Evolutionary conservation across 2,797 vertebrate genomes (phyloP).

Genomic region (Fistularia tabacaria): DNA sequence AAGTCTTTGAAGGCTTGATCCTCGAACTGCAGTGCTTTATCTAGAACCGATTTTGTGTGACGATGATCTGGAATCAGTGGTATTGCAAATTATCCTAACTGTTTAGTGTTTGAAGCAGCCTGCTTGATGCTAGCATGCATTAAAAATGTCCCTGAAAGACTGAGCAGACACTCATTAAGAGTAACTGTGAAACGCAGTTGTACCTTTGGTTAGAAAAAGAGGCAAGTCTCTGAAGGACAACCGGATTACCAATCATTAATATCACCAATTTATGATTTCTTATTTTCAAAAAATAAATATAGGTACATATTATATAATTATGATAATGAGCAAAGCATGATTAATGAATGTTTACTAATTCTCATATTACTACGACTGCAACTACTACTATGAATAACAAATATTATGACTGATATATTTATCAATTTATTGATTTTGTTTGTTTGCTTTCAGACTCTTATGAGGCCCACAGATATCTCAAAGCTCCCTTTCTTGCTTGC

Average conservation of each 20-base stretch:
- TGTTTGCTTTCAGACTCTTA: too few species aligned
- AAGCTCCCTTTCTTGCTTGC: too few species aligned
- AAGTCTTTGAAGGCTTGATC: too few species aligned
- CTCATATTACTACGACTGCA: too few species aligned
- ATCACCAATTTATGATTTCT: too few species aligned
- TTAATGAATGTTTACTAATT: constrained; percentile 70
- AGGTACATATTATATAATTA: too few species aligned
- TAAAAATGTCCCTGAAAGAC: constrained; percentile 48
- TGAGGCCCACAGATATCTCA: too few species aligned
- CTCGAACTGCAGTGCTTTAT: too few species aligned
- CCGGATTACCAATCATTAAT: constrained; percentile 7
- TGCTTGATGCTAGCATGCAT: constrained; percentile 46
- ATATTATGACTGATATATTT: too few species aligned
- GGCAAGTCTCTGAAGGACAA: constrained; percentile 9
- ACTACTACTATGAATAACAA: too few species aligned
- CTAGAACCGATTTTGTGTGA: constrained; percentile 14
- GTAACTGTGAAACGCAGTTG: constrained; percentile 56
- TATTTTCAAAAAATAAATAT: too few species aligned
- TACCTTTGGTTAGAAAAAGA: not conserved
- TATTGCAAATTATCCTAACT: constrained; percentile 16
- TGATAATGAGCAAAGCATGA: constrained; percentile 66
- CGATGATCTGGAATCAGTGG: not conserved
- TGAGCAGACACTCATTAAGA: constrained; percentile 60
- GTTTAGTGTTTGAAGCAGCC: constrained; percentile 19
- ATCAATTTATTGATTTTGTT: too few species aligned